Conservation (phyloP, 64 coral and sea anemone species). For the Montipora foliosa region DNA sequence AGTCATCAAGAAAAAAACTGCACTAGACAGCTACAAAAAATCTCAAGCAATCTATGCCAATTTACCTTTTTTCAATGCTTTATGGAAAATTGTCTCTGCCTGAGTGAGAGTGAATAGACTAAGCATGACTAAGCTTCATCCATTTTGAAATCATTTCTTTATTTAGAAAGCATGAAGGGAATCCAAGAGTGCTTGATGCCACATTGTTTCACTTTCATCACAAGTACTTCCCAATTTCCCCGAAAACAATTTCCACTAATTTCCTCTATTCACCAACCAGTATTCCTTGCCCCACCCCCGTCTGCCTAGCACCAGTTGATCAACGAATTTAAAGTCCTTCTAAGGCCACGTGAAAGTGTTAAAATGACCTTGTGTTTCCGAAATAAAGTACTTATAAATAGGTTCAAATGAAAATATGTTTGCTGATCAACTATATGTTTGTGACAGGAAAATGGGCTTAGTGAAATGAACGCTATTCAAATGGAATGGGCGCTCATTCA, state of each 20-base stretch:
- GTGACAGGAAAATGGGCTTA: not conserved
- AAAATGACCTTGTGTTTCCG: not conserved
- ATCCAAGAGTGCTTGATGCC: not conserved
- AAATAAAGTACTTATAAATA: not conserved
- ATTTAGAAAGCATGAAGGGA: not conserved
- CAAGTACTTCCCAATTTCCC: not conserved
- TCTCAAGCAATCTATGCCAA: constrained; percentile 4
- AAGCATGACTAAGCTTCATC: not conserved
- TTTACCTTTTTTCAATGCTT: constrained; percentile 18
- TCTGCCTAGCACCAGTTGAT: constrained; percentile 13
- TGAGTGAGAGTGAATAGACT: constrained; percentile 5
- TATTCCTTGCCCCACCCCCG: constrained; percentile 39
- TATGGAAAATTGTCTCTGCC: constrained; percentile 5
- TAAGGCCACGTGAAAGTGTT: constrained; percentile 4
- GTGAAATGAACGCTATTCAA: not conserved
- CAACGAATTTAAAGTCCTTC: not conserved
- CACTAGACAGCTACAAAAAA: not conserved
- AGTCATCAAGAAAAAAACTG: not conserved
- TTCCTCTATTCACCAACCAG: constrained; percentile 29
- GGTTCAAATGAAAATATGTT: not conserved
- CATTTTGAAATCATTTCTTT: not conserved
- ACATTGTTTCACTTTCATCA: constrained; percentile 7
- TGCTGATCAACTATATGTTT: too few relatives aligned
- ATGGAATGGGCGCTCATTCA: not conserved
- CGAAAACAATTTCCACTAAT: not conserved